Conservation (phyloP, 2,113 vertebrate species). For the Apus apus region DNA sequence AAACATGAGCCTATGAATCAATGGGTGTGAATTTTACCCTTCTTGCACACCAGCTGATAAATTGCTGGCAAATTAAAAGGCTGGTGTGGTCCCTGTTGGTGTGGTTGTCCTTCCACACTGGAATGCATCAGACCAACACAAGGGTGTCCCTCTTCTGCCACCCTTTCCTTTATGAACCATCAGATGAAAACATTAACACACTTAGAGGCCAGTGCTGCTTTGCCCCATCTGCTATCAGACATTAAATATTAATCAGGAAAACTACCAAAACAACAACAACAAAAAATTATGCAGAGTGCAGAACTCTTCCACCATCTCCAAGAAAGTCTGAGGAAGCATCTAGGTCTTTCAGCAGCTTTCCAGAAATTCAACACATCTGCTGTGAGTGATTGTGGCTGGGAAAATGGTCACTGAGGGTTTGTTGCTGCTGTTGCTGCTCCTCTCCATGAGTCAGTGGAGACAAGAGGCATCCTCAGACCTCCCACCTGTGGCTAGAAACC, state of each 20-base stretch:
- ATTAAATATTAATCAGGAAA: background rate
- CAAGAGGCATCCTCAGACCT: background rate
- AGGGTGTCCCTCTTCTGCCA: background rate
- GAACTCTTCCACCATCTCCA: background rate
- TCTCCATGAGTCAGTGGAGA: background rate
- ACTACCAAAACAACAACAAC: background rate
- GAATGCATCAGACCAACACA: background rate
- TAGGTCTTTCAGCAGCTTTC: background rate
- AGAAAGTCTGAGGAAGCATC: accelerated
- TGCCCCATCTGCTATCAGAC: background rate
- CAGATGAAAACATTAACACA: background rate
- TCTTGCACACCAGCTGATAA: slow-evolving; percentile 31
- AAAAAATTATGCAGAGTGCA: accelerated
- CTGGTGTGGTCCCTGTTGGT: accelerated
- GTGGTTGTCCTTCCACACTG: background rate
- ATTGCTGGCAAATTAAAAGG: background rate
- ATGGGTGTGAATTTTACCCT: background rate
- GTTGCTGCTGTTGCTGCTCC: background rate
- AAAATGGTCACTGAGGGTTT: background rate
- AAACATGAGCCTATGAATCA: slow-evolving; percentile 53
- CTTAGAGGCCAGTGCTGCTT: background rate
- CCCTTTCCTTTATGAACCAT: background rate
- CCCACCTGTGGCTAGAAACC: background rate
- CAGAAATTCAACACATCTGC: background rate
- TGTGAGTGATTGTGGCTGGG: background rate